Percentiles rank a stretch among this genome's conserved stretches.
Conservation (phyloP, 1,140 invertebrate species). For the Hypsibius dujardini region DNA sequence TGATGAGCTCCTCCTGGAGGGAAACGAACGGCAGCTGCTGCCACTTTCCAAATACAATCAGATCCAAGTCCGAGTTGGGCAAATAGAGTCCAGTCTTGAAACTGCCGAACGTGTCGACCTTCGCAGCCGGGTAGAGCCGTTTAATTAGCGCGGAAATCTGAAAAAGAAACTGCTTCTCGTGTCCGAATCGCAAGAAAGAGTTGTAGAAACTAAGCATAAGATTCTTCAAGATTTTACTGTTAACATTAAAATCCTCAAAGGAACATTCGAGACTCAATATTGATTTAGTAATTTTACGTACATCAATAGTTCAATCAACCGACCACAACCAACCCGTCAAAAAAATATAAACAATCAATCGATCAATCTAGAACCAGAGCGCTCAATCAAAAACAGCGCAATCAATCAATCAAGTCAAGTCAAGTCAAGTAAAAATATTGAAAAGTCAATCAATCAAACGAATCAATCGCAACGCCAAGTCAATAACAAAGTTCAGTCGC, state of each 20-base stretch:
- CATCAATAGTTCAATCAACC: no score
- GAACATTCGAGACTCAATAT: background rate
- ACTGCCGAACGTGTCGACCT: conserved; percentile 18
- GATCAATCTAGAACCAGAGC: no score
- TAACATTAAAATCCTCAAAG: background rate
- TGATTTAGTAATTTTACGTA: background rate
- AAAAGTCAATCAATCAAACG: no score
- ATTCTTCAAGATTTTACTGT: background rate
- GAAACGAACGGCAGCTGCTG: conserved; percentile 69
- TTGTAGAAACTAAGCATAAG: background rate
- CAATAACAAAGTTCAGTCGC: background rate
- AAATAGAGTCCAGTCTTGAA: conserved; percentile 19
- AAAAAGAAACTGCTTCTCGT: background rate
- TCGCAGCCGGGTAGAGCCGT: conserved; percentile 11
- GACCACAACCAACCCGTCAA: no score
- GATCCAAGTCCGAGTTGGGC: conserved; percentile 20
- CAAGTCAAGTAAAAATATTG: no score
- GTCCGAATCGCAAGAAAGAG: background rate
- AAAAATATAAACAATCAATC: no score
- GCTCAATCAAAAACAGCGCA: no score
- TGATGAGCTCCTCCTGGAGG: conserved; percentile 67
- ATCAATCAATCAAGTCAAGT: no score
- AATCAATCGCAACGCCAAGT: background rate
- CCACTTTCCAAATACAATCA: conserved; percentile 72
- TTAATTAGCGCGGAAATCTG: background rate